These are phyloP conservation scores for Platycheirus albimanus DNA, from an alignment of 2,888 invertebrate species.

Conservation along the genomic window DNA sequence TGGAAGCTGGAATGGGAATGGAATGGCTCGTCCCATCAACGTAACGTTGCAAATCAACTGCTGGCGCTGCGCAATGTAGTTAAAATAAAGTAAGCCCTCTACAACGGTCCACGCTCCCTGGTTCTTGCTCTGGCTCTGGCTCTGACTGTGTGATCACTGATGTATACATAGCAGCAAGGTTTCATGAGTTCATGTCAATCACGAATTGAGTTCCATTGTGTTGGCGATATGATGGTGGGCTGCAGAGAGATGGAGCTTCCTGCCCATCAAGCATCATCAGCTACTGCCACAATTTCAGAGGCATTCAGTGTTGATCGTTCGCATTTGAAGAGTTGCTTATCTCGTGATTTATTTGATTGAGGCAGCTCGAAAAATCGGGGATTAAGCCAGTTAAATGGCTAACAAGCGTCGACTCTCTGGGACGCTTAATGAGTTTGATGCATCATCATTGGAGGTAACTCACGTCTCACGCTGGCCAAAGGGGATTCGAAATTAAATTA, in stretches of 20 bases:
- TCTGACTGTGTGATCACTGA: slow-evolving; percentile 31
- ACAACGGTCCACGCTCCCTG: no score
- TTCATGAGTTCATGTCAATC: slow-evolving; percentile 71
- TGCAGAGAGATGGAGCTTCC: slow-evolving; percentile 1
- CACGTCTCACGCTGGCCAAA: neutral
- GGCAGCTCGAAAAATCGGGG: slow-evolving; percentile 54
- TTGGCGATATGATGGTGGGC: neutral
- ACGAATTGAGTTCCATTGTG: slow-evolving; percentile 69
- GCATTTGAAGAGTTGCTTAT: slow-evolving; percentile 67
- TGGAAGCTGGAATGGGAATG: neutral
- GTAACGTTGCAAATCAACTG: slow-evolving; percentile 52
- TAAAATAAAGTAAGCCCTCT: slow-evolving; percentile 36
- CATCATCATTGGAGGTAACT: slow-evolving; percentile 30
- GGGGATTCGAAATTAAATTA: slow-evolving; percentile 56
- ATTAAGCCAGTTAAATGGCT: slow-evolving; percentile 66
- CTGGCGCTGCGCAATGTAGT: slow-evolving; percentile 34
- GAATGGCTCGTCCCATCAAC: neutral
- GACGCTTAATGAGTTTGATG: slow-evolving; percentile 53
- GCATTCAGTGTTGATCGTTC: slow-evolving; percentile 54
- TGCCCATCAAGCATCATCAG: slow-evolving; percentile 17
- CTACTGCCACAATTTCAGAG: slow-evolving; percentile 63
- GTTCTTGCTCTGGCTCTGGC: no score
- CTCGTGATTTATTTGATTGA: slow-evolving; percentile 74
- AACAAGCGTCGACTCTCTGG: slow-evolving; percentile 58
- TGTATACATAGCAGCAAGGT: slow-evolving; percentile 41